Percentiles rank a stretch among this genome's conserved stretches.
These are phyloP conservation scores for Zosterops hypoxanthus DNA, from an alignment of 2,113 vertebrate species.

Conservation along the genomic window DNA sequence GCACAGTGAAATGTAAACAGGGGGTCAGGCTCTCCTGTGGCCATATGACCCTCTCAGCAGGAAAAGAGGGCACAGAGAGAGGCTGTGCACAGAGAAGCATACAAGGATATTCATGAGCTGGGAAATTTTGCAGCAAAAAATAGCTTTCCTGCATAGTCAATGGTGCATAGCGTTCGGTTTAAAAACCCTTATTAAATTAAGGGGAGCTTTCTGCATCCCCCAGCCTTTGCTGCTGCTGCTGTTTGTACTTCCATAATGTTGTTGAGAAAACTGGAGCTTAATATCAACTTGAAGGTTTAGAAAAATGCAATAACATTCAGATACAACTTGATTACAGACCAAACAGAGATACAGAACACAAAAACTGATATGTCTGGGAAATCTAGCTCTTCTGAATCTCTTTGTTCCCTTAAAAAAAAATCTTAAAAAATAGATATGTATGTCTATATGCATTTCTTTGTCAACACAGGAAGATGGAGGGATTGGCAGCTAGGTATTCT, in stretches of 20 bases:
- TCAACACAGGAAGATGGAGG: conserved; percentile 1
- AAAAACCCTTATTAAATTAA: conserved; percentile 67
- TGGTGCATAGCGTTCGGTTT: conserved; percentile 56
- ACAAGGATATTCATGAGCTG: conserved; percentile 33
- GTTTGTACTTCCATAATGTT: conserved; percentile 49
- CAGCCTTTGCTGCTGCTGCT: not conserved
- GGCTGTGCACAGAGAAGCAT: not conserved
- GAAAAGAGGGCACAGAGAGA: conserved; percentile 22
- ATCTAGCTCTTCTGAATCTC: not conserved
- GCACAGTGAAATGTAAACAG: conserved; percentile 45
- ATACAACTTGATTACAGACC: conserved; percentile 63
- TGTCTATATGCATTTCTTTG: conserved; percentile 40
- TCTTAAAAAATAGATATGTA: not conserved
- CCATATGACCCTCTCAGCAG: conserved; percentile 46
- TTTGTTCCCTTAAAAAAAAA: conserved; percentile 10
- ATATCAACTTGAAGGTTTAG: conserved; percentile 59
- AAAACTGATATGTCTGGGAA: conserved; percentile 46
- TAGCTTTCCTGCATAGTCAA: conserved; percentile 45
- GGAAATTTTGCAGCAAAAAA: conserved; percentile 46
- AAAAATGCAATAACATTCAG: conserved; percentile 69
- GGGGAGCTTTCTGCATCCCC: conserved; percentile 34
- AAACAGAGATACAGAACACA: conserved; percentile 46
- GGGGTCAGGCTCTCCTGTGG: conserved; percentile 34
- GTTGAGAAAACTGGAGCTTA: conserved; percentile 36
- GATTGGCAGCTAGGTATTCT: conserved; percentile 14